Conservation (phyloP, 2,113 vertebrate genomes). For the Oreocharis arfaki region DNA sequence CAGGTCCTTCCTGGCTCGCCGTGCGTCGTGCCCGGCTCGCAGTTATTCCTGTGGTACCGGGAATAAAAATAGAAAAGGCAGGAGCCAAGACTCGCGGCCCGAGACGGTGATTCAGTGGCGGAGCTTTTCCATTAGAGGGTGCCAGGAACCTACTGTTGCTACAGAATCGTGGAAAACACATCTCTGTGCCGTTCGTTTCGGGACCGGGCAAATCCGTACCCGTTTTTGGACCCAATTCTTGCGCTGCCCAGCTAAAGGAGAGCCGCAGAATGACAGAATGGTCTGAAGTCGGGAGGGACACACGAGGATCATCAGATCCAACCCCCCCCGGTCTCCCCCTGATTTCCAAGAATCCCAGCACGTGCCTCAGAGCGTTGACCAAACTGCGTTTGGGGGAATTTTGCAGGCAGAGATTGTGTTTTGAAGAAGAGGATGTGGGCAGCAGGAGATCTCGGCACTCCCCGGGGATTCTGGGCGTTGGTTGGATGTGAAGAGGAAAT, state of each 20-base stretch:
- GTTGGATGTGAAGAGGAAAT: background rate
- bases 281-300: background rate
- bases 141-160: conserved; percentile 44
- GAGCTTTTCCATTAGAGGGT: conserved; percentile 63
- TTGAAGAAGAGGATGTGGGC: background rate
- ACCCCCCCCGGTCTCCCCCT: too few relatives aligned
- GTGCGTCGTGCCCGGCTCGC: background rate
- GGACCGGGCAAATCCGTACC: background rate
- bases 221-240: background rate
- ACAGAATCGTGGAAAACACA: background rate
- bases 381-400: background rate
- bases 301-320: background rate
- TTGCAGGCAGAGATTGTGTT: background rate
- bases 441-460: background rate
- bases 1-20: background rate
- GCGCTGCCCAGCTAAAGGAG: background rate
- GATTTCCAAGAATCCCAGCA: too few relatives aligned
- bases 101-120: conserved; percentile 2
- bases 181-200: background rate
- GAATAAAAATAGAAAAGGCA: conserved; percentile 15
- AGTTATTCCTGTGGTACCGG: background rate
- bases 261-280: fast-evolving
- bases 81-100: background rate
- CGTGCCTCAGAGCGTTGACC: too few relatives aligned
- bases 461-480: background rate